phyloP scores from a whole-genome alignment of 2,797 vertebrate genomes.

The Cyclopterus lumpus region DNA sequence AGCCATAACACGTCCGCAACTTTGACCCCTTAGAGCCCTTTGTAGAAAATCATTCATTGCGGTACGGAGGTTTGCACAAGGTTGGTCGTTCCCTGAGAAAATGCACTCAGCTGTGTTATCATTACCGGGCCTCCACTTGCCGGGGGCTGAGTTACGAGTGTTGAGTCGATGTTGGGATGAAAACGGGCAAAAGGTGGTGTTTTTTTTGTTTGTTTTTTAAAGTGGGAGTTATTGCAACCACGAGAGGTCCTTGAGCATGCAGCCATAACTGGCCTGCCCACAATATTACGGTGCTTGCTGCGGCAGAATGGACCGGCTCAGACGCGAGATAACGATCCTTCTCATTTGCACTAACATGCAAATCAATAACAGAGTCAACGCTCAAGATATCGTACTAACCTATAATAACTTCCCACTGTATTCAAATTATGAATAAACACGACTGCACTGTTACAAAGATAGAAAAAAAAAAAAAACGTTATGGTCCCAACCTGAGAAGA shows the following conservation, averaged over 20 bases:
- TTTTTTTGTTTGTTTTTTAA: neutral
- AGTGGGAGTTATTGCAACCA: neutral
- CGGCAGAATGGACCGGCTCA: neutral
- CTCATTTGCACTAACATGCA: slow-evolving; percentile 76
- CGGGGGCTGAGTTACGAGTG: neutral
- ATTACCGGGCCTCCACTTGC: too few relatives aligned
- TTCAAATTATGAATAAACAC: slow-evolving; percentile 62
- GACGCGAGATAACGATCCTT: slow-evolving; percentile 11
- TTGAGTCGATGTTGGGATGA: neutral
- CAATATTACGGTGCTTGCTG: neutral
- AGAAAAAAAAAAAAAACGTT: slow-evolving; percentile 56
- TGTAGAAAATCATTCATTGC: neutral
- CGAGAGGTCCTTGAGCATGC: neutral
- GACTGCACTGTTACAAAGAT: neutral
- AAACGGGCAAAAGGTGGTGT: neutral
- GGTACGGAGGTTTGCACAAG: neutral
- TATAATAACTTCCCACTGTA: slow-evolving; percentile 35
- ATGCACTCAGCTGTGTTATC: neutral
- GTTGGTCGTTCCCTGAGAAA: neutral
- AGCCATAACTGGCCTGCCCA: neutral
- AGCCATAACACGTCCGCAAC: neutral
- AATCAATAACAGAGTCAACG: slow-evolving; percentile 46
- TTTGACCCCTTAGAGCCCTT: neutral
- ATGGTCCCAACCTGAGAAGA: slow-evolving; percentile 45
- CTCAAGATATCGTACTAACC: slow-evolving; percentile 39